A percentile compares a stretch with the other conserved stretches of the same genome.
phyloP scores from a whole-genome alignment of 2,888 invertebrate species.

The Euzophera pinguis region DNA sequence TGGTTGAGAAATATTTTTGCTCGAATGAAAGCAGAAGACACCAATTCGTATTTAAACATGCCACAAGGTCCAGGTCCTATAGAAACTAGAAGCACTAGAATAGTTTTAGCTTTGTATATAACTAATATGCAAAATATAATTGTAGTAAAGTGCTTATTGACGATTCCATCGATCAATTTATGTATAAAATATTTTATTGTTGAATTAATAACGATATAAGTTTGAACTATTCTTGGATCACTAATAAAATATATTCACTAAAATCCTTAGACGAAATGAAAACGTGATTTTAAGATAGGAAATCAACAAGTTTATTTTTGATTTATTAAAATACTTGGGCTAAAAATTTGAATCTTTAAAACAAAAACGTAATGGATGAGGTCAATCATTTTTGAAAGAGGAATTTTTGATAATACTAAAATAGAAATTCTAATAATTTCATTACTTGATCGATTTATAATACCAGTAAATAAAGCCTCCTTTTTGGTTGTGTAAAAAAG shows the following conservation, averaged over 20 bases:
- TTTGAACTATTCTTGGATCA: constrained; percentile 28
- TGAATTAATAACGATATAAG: constrained; percentile 40
- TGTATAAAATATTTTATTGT: constrained; percentile 30
- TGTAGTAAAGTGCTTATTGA: constrained; percentile 43
- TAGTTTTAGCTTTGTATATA: constrained; percentile 54
- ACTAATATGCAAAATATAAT: constrained; percentile 39
- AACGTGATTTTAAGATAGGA: neutral
- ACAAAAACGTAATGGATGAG: neutral
- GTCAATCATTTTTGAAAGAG: neutral
- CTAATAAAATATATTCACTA: constrained; percentile 3
- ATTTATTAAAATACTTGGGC: neutral
- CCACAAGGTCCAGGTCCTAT: constrained; percentile 18
- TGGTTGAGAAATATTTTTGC: constrained; percentile 13
- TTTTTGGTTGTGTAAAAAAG: too few relatives aligned
- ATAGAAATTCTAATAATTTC: too few relatives aligned
- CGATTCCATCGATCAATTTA: constrained; percentile 25
- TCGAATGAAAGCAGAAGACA: neutral
- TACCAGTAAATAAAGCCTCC: too few relatives aligned
- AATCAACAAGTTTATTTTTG: neutral
- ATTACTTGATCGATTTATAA: too few relatives aligned
- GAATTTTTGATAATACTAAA: neutral
- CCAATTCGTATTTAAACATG: constrained; percentile 1
- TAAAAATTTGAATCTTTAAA: neutral
- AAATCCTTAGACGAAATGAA: neutral
- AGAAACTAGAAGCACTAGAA: constrained; percentile 23